Percentiles rank a stretch among this genome's conserved stretches.
phyloP scores from a whole-genome alignment of 2,888 invertebrate species.

The Ptycholaimellus sp. region DNA sequence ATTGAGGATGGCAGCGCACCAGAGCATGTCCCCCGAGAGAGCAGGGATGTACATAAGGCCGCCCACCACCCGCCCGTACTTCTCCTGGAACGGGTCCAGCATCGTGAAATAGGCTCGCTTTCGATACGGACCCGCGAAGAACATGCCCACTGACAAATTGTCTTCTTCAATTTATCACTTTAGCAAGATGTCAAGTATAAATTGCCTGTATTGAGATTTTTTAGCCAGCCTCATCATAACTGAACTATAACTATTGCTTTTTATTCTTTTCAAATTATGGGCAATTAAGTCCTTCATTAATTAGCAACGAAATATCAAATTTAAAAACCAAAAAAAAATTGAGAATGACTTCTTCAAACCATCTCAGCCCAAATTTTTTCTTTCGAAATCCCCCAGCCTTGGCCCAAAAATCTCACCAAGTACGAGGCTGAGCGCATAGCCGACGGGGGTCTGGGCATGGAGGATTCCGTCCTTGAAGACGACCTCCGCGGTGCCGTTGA shows the following conservation, averaged over 20 bases:
- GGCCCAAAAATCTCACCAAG: slow-evolving; percentile 42
- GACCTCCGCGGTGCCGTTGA: slow-evolving; percentile 86
- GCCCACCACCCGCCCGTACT: slow-evolving; percentile 81
- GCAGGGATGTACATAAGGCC: slow-evolving; percentile 77
- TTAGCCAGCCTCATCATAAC: too few relatives aligned
- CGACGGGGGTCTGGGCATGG: slow-evolving; percentile 93
- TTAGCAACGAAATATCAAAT: too few relatives aligned
- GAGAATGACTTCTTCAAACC: too few relatives aligned
- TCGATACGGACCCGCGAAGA: slow-evolving; percentile 88
- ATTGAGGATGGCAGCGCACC: slow-evolving; percentile 85
- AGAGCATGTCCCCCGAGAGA: slow-evolving; percentile 81
- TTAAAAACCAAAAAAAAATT: too few relatives aligned
- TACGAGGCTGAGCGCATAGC: slow-evolving; percentile 72
- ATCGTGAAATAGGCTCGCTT: slow-evolving; percentile 86
- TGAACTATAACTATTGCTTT: too few relatives aligned
- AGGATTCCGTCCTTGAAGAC: slow-evolving; percentile 69
- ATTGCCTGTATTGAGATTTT: too few relatives aligned
- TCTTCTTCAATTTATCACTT: slow-evolving; percentile 1
- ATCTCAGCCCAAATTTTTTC: too few relatives aligned
- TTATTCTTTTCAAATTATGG: too few relatives aligned
- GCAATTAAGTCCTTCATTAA: too few relatives aligned
- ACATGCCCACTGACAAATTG: slow-evolving; percentile 85
- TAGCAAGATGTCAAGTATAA: neutral
- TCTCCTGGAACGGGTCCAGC: slow-evolving; percentile 84
- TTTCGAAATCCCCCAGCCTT: too few relatives aligned